A percentile compares a stretch with the other conserved stretches of the same genome.
Evolutionary conservation across 2,797 vertebrate species (phyloP).

Genomic region (Nannoperca australis): DNA sequence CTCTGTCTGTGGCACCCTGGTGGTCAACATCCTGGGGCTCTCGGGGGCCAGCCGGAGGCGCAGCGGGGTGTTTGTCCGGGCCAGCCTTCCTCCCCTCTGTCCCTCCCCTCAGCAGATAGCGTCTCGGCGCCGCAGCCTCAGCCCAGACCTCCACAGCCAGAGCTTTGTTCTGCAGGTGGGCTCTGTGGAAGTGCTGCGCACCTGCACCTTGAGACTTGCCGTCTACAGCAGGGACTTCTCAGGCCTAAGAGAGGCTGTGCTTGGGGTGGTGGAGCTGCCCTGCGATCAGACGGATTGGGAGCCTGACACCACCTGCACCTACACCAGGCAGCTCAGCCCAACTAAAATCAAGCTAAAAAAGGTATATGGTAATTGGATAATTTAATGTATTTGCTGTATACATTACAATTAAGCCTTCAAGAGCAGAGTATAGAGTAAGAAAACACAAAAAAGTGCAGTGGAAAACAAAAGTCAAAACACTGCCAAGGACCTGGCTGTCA

Average conservation of each 20-base stretch:
- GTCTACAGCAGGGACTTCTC: conserved; percentile 85
- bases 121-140: conserved; percentile 79
- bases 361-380: conserved; percentile 69
- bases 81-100: conserved; percentile 83
- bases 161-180: conserved; percentile 81
- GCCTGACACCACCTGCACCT: conserved; percentile 70
- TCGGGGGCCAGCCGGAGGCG: conserved; percentile 78
- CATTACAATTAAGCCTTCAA: neutral
- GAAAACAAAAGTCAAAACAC: neutral
- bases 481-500: neutral
- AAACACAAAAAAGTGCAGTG: neutral
- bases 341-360: conserved; percentile 84
- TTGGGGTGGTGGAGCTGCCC: conserved; percentile 84
- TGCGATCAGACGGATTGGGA: conserved; percentile 83
- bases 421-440: neutral
- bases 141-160: conserved; percentile 78
- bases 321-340: conserved; percentile 78
- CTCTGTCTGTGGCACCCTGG: conserved; percentile 73
- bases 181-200: conserved; percentile 77
- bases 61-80: conserved; percentile 79
- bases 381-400: neutral
- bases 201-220: conserved; percentile 81
- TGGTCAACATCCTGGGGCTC: conserved; percentile 81
- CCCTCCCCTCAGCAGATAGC: conserved; percentile 72
- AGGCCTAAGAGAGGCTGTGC: conserved; percentile 80